Base-by-base conservation (phyloP, 1,140 invertebrate genomes). In the Coptotermes formosanus region DNA sequence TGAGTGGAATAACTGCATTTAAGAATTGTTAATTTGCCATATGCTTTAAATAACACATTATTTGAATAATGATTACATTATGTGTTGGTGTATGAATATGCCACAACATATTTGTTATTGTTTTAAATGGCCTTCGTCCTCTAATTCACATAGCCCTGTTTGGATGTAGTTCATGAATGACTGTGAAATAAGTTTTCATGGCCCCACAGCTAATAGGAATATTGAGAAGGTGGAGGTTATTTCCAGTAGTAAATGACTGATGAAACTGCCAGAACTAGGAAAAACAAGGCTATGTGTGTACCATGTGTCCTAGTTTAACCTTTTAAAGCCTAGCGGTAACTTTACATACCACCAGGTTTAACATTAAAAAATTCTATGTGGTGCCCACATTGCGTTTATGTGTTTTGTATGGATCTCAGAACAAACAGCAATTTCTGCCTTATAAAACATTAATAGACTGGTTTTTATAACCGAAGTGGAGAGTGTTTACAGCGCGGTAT, bases 21-120 rank as follows among this genome's bases (percentile, higher is more conserved):
- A 75, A 75, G 52, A 75, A 30, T 75, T 75, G 64, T 75, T 75
- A 75, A 75, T 75, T 75, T 75, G 64, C 64, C 64, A 75, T 75
- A 75, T 75, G 64, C 64, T 75, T 75, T 16, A 75, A 75, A 75
- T 75, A 75, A 75, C 64, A 75, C 64, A 75, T 75, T 75, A 75
- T 30, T 75, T 75, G 64, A 75, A 75, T 75, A 75, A 75, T 75
- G 6, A 75, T 75, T 75, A 75, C n/a, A 75, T 30, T 75, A 75
- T 75, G 64, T 75, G 64, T 75, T 75, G 64, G 25, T 75, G 64
- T 75, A 30, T 30, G 64, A 75, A 75, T 75, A 75, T 75, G 64
- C 64, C 14, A 75, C 9, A 75, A 75, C 64, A 75, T 75, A 75
- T 75, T 75, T 75, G 4, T 30, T 75, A 75, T 75, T 75, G 64